Evolutionary conservation across 2,797 vertebrate genomes (phyloP).

Genomic region (Sebastes variabilis): DNA sequence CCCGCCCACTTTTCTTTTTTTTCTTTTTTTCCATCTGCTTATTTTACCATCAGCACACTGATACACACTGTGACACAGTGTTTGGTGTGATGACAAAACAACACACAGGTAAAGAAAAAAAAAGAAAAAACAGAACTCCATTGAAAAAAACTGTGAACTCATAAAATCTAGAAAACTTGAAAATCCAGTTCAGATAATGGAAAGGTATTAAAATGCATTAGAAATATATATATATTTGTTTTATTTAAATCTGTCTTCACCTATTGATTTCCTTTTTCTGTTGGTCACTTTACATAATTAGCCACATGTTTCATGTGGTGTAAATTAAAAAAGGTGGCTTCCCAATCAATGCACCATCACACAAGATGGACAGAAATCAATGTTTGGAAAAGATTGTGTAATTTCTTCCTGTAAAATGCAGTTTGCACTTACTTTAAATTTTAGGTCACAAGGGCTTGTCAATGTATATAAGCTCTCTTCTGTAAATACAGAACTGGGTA

Average conservation of each 20-base stretch:
- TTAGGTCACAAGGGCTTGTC: constrained; percentile 4
- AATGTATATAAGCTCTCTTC: constrained; percentile 35
- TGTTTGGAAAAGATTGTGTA: not conserved
- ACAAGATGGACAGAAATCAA: not conserved
- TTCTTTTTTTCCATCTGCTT: constrained; percentile 30
- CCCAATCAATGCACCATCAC: not conserved
- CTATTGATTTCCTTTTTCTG: not conserved
- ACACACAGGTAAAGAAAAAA: constrained; percentile 26
- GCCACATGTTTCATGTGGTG: not conserved
- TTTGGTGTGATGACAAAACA: constrained; percentile 55
- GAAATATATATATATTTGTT: not conserved
- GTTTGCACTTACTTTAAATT: constrained; percentile 18
- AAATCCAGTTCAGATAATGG: not conserved
- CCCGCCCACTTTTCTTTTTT: not conserved
- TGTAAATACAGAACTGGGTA: constrained; percentile 60
- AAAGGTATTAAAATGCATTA: not conserved
- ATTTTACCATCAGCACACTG: constrained; percentile 41
- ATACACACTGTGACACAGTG: constrained; percentile 27
- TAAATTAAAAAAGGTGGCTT: constrained; percentile 3
- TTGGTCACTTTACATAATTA: not conserved
- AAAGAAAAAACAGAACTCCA: not conserved
- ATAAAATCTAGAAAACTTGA: not conserved
- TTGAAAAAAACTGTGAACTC: not conserved
- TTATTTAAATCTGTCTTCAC: not conserved
- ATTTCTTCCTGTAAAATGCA: not conserved